A percentile compares a stretch with the other conserved stretches of the same genome.
Evolutionary conservation across 1,140 invertebrate genomes (phyloP).

Genomic region (Mylabris phalerata): DNA sequence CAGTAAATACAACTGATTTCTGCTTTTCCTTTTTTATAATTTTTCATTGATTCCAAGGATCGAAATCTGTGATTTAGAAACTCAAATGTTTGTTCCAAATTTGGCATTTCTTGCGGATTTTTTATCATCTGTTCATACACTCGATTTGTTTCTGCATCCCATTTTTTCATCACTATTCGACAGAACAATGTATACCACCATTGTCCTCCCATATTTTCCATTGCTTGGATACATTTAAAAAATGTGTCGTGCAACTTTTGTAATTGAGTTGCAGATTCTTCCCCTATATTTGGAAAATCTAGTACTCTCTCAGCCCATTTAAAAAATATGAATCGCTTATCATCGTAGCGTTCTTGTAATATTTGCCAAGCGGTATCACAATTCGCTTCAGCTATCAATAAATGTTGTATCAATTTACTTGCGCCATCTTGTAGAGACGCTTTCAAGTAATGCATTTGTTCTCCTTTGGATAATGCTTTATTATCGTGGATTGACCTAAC

Average conservation of each 20-base stretch:
- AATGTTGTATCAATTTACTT: neutral
- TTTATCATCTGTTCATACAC: neutral
- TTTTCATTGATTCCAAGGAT: neutral
- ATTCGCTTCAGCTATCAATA: neutral
- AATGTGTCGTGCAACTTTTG: constrained; percentile 3
- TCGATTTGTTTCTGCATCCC: neutral
- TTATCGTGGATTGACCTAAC: neutral
- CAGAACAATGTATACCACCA: neutral
- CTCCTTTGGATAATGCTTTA: neutral
- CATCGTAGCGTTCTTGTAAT: neutral
- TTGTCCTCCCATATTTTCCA: neutral
- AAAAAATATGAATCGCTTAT: neutral
- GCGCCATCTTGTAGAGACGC: neutral
- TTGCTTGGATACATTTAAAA: neutral
- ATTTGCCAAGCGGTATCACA: neutral
- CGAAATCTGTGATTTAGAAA: too few species aligned
- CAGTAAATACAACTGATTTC: neutral
- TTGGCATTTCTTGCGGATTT: too few species aligned
- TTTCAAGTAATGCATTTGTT: constrained; percentile 12
- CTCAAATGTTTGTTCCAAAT: neutral
- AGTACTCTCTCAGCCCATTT: neutral
- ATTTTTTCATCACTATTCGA: neutral
- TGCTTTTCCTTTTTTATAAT: neutral
- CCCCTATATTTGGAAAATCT: neutral
- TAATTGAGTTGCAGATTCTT: neutral